These are phyloP conservation scores for Australoheros facetus DNA, from an alignment of 2,797 vertebrate genomes.

Conservation along the genomic window DNA sequence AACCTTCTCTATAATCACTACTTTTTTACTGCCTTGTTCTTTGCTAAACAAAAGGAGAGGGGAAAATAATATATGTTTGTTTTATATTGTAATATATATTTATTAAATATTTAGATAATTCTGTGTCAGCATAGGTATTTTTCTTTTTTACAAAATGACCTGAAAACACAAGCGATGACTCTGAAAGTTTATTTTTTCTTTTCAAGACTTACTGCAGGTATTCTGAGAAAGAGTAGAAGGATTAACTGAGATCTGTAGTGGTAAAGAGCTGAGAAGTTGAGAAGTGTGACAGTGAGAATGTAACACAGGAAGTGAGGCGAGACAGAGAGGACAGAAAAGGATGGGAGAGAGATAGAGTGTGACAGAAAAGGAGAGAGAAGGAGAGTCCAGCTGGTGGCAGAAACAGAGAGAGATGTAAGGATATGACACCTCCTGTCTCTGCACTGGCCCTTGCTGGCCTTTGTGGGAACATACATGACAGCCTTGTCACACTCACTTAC, in stretches of 20 bases:
- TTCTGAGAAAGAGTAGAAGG: conserved; percentile 6
- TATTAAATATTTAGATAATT: not conserved
- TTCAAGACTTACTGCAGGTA: not conserved
- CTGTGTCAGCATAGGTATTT: not conserved
- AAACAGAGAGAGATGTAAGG: conserved; percentile 84
- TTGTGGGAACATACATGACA: conserved; percentile 82
- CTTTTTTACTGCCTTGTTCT: not conserved
- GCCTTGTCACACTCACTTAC: conserved; percentile 87
- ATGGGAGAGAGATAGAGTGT: conserved; percentile 53
- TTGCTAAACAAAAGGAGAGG: not conserved
- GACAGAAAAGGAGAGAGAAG: conserved; percentile 71
- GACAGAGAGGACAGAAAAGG: conserved; percentile 32
- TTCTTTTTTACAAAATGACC: not conserved
- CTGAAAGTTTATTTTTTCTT: not conserved
- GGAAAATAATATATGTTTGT: not conserved
- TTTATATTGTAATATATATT: not conserved
- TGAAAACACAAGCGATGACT: not conserved
- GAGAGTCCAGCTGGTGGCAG: conserved; percentile 73
- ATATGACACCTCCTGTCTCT: conserved; percentile 93
- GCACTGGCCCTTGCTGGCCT: conserved; percentile 59
- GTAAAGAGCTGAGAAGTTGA: conserved; percentile 11
- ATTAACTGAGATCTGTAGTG: conserved; percentile 2
- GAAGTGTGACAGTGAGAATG: conserved; percentile 32
- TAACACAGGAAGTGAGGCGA: conserved; percentile 11
- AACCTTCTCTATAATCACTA: not conserved